Conservation (phyloP, 1,140 invertebrate species). For the Hypothenemus hampei region DNA sequence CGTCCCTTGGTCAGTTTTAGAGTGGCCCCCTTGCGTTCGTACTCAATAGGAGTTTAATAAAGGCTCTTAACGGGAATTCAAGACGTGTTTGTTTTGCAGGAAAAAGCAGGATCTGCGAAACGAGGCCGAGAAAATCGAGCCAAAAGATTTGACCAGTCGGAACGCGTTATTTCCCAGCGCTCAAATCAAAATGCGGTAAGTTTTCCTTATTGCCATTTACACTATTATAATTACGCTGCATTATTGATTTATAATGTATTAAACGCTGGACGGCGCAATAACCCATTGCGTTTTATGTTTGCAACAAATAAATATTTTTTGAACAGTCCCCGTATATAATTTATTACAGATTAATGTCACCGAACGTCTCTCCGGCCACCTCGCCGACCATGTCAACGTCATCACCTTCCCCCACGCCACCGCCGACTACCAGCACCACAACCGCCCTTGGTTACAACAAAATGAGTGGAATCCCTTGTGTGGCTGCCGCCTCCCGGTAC, state of each 20-base stretch:
- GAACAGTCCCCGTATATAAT: too few relatives aligned
- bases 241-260: too few relatives aligned
- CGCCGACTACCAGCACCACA: conserved; percentile 62
- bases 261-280: too few relatives aligned
- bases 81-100: conserved; percentile 44
- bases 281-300: too few relatives aligned
- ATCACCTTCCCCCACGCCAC: conserved; percentile 62
- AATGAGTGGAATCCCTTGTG: conserved; percentile 84
- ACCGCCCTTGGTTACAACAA: conserved; percentile 57
- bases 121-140: conserved; percentile 57
- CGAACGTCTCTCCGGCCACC: conserved; percentile 61
- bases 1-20: too few relatives aligned
- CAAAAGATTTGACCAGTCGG: conserved; percentile 54
- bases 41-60: too few relatives aligned
- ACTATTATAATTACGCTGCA: too few relatives aligned
- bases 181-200: conserved; percentile 64
- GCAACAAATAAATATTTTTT: too few relatives aligned
- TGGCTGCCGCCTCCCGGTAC: conserved; percentile 84
- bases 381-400: conserved; percentile 63
- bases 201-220: too few relatives aligned
- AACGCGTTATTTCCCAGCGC: conserved; percentile 58
- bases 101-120: conserved; percentile 50
- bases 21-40: too few relatives aligned
- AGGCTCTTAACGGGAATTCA: too few relatives aligned
- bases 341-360: conserved; percentile 53